A percentile compares a stretch with the other conserved stretches of the same genome.
Conservation (phyloP, 2,888 invertebrate genomes). For the Melanostoma mellinum region DNA sequence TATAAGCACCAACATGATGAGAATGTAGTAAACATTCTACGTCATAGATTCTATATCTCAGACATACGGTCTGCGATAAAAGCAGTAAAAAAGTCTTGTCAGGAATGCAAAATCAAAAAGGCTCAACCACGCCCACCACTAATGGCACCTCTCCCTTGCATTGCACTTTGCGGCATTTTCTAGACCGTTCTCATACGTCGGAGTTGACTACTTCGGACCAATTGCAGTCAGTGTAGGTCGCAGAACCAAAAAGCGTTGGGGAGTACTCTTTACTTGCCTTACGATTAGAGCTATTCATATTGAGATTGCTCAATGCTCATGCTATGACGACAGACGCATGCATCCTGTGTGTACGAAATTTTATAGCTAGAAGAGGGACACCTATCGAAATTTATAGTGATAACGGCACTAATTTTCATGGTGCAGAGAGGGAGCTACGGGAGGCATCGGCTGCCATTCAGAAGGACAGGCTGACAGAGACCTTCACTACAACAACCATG, state of each 20-base stretch:
- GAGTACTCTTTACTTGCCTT: slow-evolving; percentile 66
- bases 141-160: too few species aligned
- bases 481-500: too few species aligned
- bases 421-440: slow-evolving; percentile 56
- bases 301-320: slow-evolving; percentile 44
- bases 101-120: too few species aligned
- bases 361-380: slow-evolving; percentile 59
- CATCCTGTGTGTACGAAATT: slow-evolving; percentile 61
- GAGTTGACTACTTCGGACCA: not conserved
- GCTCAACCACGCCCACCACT: too few species aligned
- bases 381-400: slow-evolving; percentile 47
- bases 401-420: not conserved
- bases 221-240: slow-evolving; percentile 51
- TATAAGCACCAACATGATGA: slow-evolving; percentile 21
- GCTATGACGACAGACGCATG: slow-evolving; percentile 47
- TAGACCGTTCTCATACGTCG: slow-evolving; percentile 38
- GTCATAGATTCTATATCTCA: not conserved
- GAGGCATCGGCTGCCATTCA: slow-evolving; percentile 1
- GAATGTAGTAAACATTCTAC: slow-evolving; percentile 1
- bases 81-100: not conserved
- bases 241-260: slow-evolving; percentile 41
- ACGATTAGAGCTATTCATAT: slow-evolving; percentile 62
- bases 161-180: too few species aligned
- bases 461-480: too few species aligned
- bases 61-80: slow-evolving; percentile 7